Conservation (phyloP, 2,113 vertebrate species). For the Euleptes europaea region DNA sequence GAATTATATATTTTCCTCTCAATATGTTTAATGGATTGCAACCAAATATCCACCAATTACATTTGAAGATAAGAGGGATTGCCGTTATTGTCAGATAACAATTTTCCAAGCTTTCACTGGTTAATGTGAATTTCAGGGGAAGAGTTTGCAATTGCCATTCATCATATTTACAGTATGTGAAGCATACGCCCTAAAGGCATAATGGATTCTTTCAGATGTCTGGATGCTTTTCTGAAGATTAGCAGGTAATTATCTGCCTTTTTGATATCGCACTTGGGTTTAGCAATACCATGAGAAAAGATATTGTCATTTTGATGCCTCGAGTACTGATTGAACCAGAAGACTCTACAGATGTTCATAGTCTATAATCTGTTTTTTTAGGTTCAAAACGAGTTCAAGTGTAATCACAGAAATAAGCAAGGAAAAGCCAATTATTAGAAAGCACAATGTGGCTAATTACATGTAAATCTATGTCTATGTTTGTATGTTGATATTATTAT, state of each 20-base stretch:
- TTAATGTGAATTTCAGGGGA: background rate
- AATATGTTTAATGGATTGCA: slow-evolving; percentile 17
- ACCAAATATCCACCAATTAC: background rate
- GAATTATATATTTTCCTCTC: background rate
- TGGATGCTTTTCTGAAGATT: slow-evolving; percentile 29
- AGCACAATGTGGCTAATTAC: background rate
- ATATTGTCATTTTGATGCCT: background rate
- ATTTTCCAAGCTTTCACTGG: background rate
- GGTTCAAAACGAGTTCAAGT: background rate
- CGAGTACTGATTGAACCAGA: background rate
- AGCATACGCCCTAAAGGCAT: background rate
- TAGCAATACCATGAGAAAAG: background rate
- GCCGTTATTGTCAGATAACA: background rate
- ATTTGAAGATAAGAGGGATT: background rate
- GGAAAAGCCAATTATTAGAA: background rate
- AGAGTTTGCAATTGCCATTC: slow-evolving; percentile 4
- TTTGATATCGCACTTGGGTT: background rate
- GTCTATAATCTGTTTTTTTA: fast-evolving
- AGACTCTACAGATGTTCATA: background rate
- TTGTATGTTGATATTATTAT: background rate
- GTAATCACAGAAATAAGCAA: background rate
- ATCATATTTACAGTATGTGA: slow-evolving; percentile 18
- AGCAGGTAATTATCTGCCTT: background rate
- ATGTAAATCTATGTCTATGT: background rate
- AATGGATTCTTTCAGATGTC: background rate